These are phyloP conservation scores for Lysiphlebus fabarum DNA, from an alignment of 1,140 invertebrate species.

Conservation along the genomic window DNA sequence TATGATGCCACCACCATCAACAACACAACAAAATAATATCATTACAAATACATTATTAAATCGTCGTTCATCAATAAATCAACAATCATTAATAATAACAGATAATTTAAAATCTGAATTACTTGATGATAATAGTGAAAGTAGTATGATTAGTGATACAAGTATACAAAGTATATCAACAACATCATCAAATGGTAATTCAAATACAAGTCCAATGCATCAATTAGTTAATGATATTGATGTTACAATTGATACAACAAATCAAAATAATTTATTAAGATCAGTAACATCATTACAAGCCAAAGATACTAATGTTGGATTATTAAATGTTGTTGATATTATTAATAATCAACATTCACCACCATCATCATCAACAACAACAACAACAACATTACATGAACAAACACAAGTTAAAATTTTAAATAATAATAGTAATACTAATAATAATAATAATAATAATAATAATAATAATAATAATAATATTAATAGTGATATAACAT, in stretches of 20 bases:
- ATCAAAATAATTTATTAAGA: constrained; percentile 38
- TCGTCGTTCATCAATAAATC: constrained; percentile 44
- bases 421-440: constrained; percentile 2
- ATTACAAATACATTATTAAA: constrained; percentile 42
- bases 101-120: constrained; percentile 67
- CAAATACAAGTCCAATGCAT: constrained; percentile 41
- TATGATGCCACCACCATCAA: constrained; percentile 50
- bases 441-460: too few species aligned
- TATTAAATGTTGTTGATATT: constrained; percentile 48
- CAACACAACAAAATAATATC: constrained; percentile 15
- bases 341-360: constrained; percentile 48
- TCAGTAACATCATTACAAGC: constrained; percentile 31
- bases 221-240: constrained; percentile 34
- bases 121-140: constrained; percentile 67
- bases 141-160: constrained; percentile 57
- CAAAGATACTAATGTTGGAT: constrained; percentile 41
- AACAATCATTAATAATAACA: constrained; percentile 47
- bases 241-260: constrained; percentile 32
- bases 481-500: constrained; percentile 55
- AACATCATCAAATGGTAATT: constrained; percentile 30
- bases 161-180: constrained; percentile 47
- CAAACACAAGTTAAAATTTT: constrained; percentile 45
- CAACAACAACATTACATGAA: constrained; percentile 46
- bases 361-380: constrained; percentile 33
- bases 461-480: constrained; percentile 13